A percentile compares a stretch with the other conserved stretches of the same genome.
phyloP scores from a whole-genome alignment of 1,140 invertebrate species.

The Micrasema longulum region DNA sequence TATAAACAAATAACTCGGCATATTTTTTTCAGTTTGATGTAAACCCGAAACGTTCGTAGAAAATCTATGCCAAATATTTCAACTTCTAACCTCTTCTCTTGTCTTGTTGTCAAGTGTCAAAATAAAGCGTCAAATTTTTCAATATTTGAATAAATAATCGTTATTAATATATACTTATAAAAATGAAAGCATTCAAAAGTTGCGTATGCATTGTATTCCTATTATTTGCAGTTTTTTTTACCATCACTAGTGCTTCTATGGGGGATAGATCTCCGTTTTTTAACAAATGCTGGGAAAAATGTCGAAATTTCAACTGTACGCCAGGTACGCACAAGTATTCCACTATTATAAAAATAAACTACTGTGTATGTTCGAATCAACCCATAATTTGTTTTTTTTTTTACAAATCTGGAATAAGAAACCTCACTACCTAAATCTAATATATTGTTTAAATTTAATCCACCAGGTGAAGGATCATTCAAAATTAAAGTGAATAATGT shows the following conservation, averaged over 20 bases:
- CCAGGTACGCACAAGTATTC: constrained; percentile 28
- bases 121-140: constrained; percentile 20
- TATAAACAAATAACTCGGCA: too few species aligned
- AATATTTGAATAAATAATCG: constrained; percentile 9
- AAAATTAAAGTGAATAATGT: constrained; percentile 61
- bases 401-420: too few species aligned
- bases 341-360: too few species aligned
- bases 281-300: constrained; percentile 50
- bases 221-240: constrained; percentile 17
- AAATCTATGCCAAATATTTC: too few species aligned
- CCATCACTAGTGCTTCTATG: constrained; percentile 20
- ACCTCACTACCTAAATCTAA: too few species aligned
- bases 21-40: too few species aligned
- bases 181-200: constrained; percentile 14
- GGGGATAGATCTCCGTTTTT: constrained; percentile 51
- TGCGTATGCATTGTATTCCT: constrained; percentile 6
- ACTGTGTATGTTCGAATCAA: too few species aligned
- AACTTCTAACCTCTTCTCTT: constrained; percentile 14
- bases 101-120: constrained; percentile 14
- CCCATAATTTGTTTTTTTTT: too few species aligned
- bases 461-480: constrained; percentile 70
- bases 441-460: constrained; percentile 2
- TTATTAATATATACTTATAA: not conserved
- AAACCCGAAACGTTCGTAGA: too few species aligned
- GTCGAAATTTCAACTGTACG: constrained; percentile 47